Conservation (phyloP, 2,888 invertebrate genomes). For the Catocala nupta region DNA sequence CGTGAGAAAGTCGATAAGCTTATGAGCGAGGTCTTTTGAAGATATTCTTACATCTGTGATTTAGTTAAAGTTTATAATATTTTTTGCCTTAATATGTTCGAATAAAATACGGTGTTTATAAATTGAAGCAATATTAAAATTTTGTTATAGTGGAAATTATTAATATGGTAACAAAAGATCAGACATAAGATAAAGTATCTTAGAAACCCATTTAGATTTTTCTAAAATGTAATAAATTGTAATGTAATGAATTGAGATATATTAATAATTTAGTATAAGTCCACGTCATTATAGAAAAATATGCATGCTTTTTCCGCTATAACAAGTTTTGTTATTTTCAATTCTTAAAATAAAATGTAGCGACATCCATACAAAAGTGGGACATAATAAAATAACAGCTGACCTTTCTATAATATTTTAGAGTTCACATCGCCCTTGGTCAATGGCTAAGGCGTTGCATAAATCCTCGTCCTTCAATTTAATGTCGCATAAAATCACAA, state of each 20-base stretch:
- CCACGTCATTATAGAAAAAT: not conserved
- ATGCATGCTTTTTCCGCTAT: not conserved
- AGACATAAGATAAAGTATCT: too few relatives aligned
- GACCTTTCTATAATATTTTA: conserved; percentile 18
- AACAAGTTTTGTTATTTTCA: conserved; percentile 1
- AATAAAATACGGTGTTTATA: not conserved
- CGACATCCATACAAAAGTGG: not conserved
- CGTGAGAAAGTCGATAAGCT: conserved; percentile 50
- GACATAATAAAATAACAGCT: conserved; percentile 20
- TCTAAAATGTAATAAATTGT: not conserved
- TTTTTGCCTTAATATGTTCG: conserved; percentile 17
- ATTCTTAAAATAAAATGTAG: not conserved
- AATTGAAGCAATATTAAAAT: not conserved
- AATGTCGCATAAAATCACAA: conserved; percentile 73
- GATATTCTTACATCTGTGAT: conserved; percentile 42
- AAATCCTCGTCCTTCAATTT: conserved; percentile 65
- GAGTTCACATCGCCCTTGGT: conserved; percentile 20
- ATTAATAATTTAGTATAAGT: not conserved
- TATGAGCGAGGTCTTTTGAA: conserved; percentile 45
- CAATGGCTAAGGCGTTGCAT: conserved; percentile 52
- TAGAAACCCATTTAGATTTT: not conserved
- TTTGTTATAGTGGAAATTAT: too few relatives aligned
- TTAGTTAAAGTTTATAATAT: conserved; percentile 23
- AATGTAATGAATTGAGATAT: not conserved
- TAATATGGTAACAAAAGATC: too few relatives aligned